phyloP scores from a whole-genome alignment of 2,888 invertebrate species.

The Drosophila differens region DNA sequence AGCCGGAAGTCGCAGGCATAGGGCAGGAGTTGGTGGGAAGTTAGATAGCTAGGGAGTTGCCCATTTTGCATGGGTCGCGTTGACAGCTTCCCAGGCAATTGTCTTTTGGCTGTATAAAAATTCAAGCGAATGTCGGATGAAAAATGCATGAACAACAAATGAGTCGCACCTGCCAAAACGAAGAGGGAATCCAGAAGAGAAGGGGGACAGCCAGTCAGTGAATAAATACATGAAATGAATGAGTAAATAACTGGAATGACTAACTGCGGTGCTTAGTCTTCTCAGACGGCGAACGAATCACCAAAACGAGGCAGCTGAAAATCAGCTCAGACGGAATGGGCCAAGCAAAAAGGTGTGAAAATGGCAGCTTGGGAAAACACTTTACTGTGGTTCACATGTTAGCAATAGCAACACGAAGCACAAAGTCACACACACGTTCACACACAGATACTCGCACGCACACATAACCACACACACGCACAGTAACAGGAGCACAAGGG shows the following conservation, averaged over 20 bases:
- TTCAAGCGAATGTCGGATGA: constrained; percentile 50
- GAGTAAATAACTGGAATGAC: constrained; percentile 78
- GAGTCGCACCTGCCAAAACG: constrained; percentile 59
- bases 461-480: background rate
- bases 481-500: background rate
- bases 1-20: background rate
- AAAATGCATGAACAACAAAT: constrained; percentile 68
- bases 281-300: constrained; percentile 33
- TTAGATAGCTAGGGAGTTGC: constrained; percentile 13
- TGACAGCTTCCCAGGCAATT: constrained; percentile 63
- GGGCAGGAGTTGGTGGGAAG: constrained; percentile 6
- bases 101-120: constrained; percentile 60
- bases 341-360: constrained; percentile 68
- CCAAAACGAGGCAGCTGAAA: constrained; percentile 15
- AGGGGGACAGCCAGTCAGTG: constrained; percentile 42
- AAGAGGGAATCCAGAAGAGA: background rate
- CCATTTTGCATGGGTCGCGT: constrained; percentile 65
- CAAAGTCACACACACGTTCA: background rate
- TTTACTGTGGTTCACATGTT: constrained; percentile 28
- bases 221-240: constrained; percentile 79
- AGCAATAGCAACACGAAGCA: background rate
- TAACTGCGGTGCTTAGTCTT: constrained; percentile 66
- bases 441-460: background rate
- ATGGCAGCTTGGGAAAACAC: constrained; percentile 34
- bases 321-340: constrained; percentile 29